Conservation (phyloP, 1,140 invertebrate species). For the Pseudomyrmex flavicornis region DNA sequence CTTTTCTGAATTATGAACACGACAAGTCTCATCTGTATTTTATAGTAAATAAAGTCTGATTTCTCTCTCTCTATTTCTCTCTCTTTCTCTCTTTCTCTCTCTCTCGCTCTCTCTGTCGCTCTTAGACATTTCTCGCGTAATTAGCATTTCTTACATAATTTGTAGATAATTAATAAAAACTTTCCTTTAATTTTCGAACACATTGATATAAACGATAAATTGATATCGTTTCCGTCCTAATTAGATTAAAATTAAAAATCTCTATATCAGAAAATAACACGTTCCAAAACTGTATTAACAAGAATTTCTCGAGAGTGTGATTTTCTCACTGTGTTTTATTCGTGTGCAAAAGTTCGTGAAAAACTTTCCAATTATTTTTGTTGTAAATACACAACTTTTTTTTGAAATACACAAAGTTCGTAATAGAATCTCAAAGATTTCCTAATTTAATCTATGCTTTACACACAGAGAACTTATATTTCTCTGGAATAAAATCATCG, state of each 20-base stretch:
- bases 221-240: too few relatives aligned
- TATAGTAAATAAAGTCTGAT: conserved; percentile 54
- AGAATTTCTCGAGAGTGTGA: neutral
- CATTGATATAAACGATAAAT: too few relatives aligned
- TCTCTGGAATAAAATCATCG: conserved; percentile 2
- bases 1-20: conserved; percentile 47
- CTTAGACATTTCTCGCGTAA: too few relatives aligned
- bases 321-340: neutral
- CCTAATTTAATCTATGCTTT: conserved; percentile 6
- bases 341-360: neutral
- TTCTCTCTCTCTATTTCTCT: neutral
- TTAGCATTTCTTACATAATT: too few relatives aligned
- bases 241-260: too few relatives aligned
- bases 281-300: too few relatives aligned
- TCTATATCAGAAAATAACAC: too few relatives aligned
- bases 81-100: neutral
- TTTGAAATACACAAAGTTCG: neutral
- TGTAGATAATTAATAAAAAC: too few relatives aligned
- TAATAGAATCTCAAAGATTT: neutral
- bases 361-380: neutral
- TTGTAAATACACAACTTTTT: too few relatives aligned
- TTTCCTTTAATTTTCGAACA: too few relatives aligned
- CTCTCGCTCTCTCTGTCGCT: too few relatives aligned
- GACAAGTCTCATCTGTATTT: conserved; percentile 35
- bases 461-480: conserved; percentile 2